Evolutionary conservation across 2,888 invertebrate species (phyloP).

Genomic region (Endotricha flammealis): DNA sequence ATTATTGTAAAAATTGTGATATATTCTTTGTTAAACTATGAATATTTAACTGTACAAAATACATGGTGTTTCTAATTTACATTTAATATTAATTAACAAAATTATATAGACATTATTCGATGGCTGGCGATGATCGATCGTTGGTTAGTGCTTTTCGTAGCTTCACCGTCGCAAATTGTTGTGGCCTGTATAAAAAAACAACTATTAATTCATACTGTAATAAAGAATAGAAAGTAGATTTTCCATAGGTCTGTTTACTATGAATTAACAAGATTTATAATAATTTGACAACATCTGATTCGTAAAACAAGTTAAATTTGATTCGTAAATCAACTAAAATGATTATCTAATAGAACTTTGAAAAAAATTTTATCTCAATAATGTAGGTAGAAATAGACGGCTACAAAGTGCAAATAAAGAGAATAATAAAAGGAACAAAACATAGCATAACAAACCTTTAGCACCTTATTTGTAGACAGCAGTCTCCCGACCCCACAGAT

Average conservation of each 20-base stretch:
- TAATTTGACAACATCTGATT: too few species aligned
- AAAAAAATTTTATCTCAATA: too few species aligned
- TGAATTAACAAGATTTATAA: too few species aligned
- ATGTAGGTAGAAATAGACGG: conserved; percentile 12
- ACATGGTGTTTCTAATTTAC: conserved; percentile 73
- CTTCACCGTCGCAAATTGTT: conserved; percentile 93
- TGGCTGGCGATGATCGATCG: conserved; percentile 89
- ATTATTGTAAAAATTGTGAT: conserved; percentile 76
- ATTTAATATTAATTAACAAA: conserved; percentile 72
- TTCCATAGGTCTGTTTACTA: too few species aligned
- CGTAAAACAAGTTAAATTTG: too few species aligned
- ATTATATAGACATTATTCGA: conserved; percentile 70
- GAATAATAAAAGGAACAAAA: conserved; percentile 24
- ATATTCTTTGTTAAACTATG: conserved; percentile 78
- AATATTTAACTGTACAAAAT: conserved; percentile 79
- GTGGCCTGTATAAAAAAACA: conserved; percentile 81
- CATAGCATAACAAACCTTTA: conserved; percentile 38
- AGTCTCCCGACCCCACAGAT: conserved; percentile 88
- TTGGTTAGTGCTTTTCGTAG: conserved; percentile 92
- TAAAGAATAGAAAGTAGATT: too few species aligned
- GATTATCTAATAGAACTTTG: too few species aligned
- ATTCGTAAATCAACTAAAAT: too few species aligned
- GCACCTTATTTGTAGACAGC: conserved; percentile 77
- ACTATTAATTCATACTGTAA: too few species aligned
- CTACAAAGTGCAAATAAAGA: conserved; percentile 14